Conservation (phyloP, 2,113 vertebrate genomes). For the Gulo gulo region DNA sequence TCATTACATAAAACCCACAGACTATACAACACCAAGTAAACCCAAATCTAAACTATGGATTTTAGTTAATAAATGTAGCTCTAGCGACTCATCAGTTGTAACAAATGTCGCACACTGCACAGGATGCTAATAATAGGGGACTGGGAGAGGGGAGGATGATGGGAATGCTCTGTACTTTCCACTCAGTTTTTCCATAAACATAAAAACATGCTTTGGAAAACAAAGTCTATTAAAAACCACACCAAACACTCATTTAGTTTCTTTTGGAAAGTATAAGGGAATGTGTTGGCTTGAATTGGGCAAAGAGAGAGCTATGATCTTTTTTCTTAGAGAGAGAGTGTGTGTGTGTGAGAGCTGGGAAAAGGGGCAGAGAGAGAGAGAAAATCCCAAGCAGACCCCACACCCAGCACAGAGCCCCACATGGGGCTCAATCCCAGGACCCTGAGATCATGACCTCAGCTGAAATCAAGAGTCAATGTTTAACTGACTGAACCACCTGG, state of each 20-base stretch:
- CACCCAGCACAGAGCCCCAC: background rate
- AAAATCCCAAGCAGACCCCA: background rate
- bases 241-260: background rate
- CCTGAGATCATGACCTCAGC: background rate
- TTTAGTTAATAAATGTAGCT: background rate
- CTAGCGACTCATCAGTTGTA: background rate
- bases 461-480: background rate
- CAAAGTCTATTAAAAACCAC: background rate
- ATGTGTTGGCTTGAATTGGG: background rate
- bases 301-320: background rate
- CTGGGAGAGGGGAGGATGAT: background rate
- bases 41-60: background rate
- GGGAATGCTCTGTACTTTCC: background rate
- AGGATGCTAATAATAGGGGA: background rate
- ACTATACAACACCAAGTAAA: background rate
- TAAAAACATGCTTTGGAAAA: background rate
- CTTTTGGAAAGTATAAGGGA: background rate
- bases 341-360: fast-evolving
- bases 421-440: background rate
- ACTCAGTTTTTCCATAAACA: background rate
- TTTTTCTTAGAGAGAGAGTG: background rate
- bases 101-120: background rate
- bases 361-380: background rate
- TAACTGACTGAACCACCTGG: background rate
- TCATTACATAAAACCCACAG: background rate